phyloP scores from a whole-genome alignment of 2,113 vertebrate species.

The Salminus brasiliensis region DNA sequence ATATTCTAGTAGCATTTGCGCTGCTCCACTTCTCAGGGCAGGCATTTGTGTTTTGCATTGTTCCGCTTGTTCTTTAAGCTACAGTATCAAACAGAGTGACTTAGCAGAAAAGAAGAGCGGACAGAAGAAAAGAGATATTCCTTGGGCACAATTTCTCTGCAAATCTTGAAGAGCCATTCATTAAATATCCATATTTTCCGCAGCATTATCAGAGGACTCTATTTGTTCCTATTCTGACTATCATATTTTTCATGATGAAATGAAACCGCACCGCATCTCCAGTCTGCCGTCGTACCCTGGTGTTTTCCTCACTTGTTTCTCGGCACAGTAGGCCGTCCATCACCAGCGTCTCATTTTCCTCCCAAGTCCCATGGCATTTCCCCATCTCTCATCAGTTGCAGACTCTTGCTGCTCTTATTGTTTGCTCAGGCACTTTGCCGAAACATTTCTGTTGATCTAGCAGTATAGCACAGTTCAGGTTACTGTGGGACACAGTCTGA shows the following conservation, averaged over 20 bases:
- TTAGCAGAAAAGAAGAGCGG: background rate
- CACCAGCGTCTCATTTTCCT: conserved; percentile 25
- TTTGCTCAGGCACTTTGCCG: conserved; percentile 1
- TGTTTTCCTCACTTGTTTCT: background rate
- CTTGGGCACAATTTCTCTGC: background rate
- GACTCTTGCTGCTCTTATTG: conserved; percentile 16
- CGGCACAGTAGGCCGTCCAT: conserved; percentile 24
- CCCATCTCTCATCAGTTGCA: conserved; percentile 12
- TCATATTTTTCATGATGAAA: conserved; percentile 3
- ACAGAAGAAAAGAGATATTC: background rate
- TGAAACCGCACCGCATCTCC: background rate
- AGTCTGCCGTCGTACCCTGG: background rate
- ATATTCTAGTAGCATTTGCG: background rate
- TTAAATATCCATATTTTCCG: conserved; percentile 4
- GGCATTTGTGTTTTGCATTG: background rate
- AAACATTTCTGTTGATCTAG: conserved; percentile 24
- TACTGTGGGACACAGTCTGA: background rate
- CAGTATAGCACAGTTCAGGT: background rate
- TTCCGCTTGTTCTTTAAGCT: too few relatives aligned
- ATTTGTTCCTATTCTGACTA: background rate
- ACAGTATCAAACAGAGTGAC: background rate
- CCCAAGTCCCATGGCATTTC: conserved; percentile 19
- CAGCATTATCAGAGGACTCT: background rate
- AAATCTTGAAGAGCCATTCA: background rate
- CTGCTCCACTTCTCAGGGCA: background rate